These are phyloP conservation scores for Caenorhabditis sp. DNA, from an alignment of 2,888 invertebrate species.

Conservation along the genomic window DNA sequence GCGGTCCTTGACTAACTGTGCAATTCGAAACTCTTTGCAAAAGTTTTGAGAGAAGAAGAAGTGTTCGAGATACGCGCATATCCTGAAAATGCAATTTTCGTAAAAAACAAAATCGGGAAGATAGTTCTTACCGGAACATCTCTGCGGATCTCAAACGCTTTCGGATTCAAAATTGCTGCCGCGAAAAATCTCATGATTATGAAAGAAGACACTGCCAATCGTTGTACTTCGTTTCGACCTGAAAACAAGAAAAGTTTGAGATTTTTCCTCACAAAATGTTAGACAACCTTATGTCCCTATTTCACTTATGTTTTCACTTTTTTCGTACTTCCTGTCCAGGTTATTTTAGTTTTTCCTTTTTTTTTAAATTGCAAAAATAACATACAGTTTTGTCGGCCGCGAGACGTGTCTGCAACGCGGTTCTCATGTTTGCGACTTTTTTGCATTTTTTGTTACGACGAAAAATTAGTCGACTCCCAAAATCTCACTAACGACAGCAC, in stretches of 20 bases:
- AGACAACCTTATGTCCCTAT: no score
- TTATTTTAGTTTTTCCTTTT: no score
- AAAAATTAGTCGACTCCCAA: no score
- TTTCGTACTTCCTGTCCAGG: no score
- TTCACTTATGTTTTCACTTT: no score
- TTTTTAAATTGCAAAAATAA: no score
- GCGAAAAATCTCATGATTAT: conserved; percentile 70
- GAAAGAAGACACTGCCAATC: conserved; percentile 67
- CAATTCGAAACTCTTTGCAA: conserved; percentile 68
- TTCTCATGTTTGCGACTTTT: no score
- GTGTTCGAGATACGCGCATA: conserved; percentile 61
- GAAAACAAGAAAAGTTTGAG: conserved; percentile 1
- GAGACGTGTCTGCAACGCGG: no score
- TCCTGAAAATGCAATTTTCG: conserved; percentile 43
- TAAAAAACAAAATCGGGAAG: neutral
- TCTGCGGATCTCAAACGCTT: conserved; percentile 62
- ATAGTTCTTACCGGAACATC: conserved; percentile 50
- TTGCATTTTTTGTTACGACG: no score
- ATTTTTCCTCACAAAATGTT: no score
- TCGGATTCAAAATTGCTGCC: conserved; percentile 68
- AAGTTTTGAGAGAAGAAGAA: conserved; percentile 68
- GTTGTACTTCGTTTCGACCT: conserved; percentile 55
- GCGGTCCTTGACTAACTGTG: conserved; percentile 60
- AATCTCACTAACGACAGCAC: no score
- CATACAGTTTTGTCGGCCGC: no score